Evolutionary conservation across 2,888 invertebrate species (phyloP), one percentile per base, ranked within the genome.

Genomic region (Chrysina gloriosa): DNA sequence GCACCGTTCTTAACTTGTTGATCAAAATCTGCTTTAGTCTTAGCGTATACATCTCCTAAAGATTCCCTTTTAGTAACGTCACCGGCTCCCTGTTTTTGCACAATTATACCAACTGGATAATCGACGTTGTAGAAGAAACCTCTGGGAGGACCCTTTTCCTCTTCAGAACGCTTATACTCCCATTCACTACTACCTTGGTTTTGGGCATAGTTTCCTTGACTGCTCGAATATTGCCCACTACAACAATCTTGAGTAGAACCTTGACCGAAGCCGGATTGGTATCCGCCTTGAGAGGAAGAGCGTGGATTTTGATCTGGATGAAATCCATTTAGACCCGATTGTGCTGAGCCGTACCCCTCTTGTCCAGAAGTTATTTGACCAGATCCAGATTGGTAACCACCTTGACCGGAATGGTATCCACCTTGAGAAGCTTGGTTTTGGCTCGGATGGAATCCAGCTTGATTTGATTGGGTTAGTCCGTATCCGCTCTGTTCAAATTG

Each of bases 111-210:
- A n/a, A 88, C 89, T 23, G 90, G 89, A 81, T 91, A 91, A 74
- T 87, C 86, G 81, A 88, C 89, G 75, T 86, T 88, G 81, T 92
- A 92, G 86, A 89, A 92, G 85, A 92, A 92, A 58, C 91, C 91
- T 76, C 87, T 87, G 56, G 91, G 90, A 16, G 83, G 83, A 14
- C 82, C 86, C 6, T 81, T 81, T 64, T 79, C 79, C 77, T 86
- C 87, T 69, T 84, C 76, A 2, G 52, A 61, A 6, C 58, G 54
- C 27, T 69, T 42, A 19, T 69, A 67, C 31, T 69, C 65, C 66
- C 66, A 66, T 58, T 65, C 64, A 25, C 36, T 65, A 6, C 66
- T 36, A 14, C 34, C 36, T 36, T 67, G 63, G 7, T 61, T 48
- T 21, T 50, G 29, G 9, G 16, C 47, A 21, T 48, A 25, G 9